Evolutionary conservation across 1,140 invertebrate species (phyloP), one percentile per base, ranked within the genome.

Genomic region (Laupala kohalensis): DNA sequence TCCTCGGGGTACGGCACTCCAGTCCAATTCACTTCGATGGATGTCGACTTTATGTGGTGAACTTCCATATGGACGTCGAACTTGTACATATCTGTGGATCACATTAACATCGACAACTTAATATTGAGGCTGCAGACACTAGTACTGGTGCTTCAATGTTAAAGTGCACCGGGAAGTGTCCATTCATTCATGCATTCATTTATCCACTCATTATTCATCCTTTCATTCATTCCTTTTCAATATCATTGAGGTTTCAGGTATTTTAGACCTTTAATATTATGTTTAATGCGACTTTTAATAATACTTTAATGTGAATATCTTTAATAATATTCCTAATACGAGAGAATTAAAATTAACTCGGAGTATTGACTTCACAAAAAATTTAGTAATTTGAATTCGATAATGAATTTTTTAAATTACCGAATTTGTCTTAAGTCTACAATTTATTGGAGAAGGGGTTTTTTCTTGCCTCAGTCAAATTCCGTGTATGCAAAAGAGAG

Each of bases 1-100:
- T 94, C 92, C 74, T 93, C 89, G 0, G 93, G 93, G 77, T 90
- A 87, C 5, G 93, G 92, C 0, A 95, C 88, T 6, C 93, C 93
- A 67, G 82, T 87, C 91, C 92, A 94, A 1, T 85, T 85, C 2
- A 95, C 84, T 76, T 92, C 90, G 1, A 92, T 88, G 23, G 88
- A 90, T 37, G 86, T 88, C 0, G 89, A 84, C 75, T 91, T 92
- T 4, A 94, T 86, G 69, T 87, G 85, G 26, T 87, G 86, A 0
- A 91, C 87, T 73, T 91, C 88, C 0, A 95, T 84, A 28, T 83
- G 85, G 5, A 95, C 88, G 70, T 90, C 86, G 81, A 94, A 95
- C 69, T 89, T 88, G 77, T 93, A 95, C 0, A 90, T 88, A 82
- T 93, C 90, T 80, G 83, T 70, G 75, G n/a, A n/a, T n/a, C n/a